A percentile compares a stretch with the other conserved stretches of the same genome.
Evolutionary conservation across 2,888 invertebrate genomes (phyloP).

Genomic region (Herminia tarsipennalis): DNA sequence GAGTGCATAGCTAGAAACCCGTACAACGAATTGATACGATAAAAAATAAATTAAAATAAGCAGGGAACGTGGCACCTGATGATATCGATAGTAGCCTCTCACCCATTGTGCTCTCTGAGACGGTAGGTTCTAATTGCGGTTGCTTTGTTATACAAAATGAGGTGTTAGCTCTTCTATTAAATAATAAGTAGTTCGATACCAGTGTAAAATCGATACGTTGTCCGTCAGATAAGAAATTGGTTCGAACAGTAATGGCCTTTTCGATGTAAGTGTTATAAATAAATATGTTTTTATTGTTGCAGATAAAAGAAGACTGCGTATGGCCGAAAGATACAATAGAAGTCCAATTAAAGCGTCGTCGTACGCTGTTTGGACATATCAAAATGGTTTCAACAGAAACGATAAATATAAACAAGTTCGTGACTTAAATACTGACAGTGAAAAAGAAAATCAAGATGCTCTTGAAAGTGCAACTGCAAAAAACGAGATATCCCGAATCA

Average conservation of each 20-base stretch:
- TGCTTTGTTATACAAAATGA: slow-evolving; percentile 84
- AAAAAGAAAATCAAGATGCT: slow-evolving; percentile 50
- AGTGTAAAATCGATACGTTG: slow-evolving; percentile 59
- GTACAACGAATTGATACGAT: slow-evolving; percentile 78
- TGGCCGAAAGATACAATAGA: slow-evolving; percentile 74
- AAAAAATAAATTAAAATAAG: slow-evolving; percentile 85
- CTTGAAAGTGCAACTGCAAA: slow-evolving; percentile 39
- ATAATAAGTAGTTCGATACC: slow-evolving; percentile 77
- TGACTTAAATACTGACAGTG: slow-evolving; percentile 42
- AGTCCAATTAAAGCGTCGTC: slow-evolving; percentile 78
- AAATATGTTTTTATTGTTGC: slow-evolving; percentile 64
- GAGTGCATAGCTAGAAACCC: slow-evolving; percentile 71
- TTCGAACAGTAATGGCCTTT: slow-evolving; percentile 38
- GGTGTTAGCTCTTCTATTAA: slow-evolving; percentile 83
- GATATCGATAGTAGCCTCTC: slow-evolving; percentile 77
- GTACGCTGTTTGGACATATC: slow-evolving; percentile 76
- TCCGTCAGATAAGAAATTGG: slow-evolving; percentile 62
- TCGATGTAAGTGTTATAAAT: slow-evolving; percentile 35
- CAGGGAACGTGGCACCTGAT: slow-evolving; percentile 65
- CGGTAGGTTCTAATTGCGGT: slow-evolving; percentile 80
- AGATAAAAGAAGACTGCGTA: slow-evolving; percentile 80
- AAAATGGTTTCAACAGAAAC: slow-evolving; percentile 61
- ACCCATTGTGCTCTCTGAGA: slow-evolving; percentile 74
- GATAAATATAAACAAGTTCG: slow-evolving; percentile 31
- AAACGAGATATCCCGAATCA: slow-evolving; percentile 27